These are phyloP conservation scores for Cyaniris semiargus DNA, from an alignment of 2,888 invertebrate genomes.

Conservation along the genomic window DNA sequence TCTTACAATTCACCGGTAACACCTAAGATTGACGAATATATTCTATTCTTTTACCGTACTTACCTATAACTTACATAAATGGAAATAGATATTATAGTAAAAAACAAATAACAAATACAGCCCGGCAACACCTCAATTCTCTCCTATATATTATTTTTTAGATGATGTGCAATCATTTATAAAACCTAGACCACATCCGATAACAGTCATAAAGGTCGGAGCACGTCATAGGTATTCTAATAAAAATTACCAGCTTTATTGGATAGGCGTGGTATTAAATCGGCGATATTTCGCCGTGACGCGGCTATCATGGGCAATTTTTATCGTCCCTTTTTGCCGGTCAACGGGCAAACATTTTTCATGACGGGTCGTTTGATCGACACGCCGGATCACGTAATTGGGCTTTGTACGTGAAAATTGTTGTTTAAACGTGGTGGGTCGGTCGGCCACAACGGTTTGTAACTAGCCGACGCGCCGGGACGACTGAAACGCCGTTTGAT, in stretches of 20 bases:
- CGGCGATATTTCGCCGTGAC: slow-evolving; percentile 42
- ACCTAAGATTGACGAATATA: too few relatives aligned
- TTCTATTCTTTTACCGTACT: too few relatives aligned
- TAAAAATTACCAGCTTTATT: slow-evolving; percentile 39
- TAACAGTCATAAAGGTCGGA: not conserved
- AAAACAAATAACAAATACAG: too few relatives aligned
- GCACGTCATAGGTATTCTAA: slow-evolving; percentile 24
- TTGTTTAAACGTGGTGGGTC: slow-evolving; percentile 44
- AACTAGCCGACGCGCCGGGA: slow-evolving; percentile 27
- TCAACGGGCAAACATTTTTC: slow-evolving; percentile 47
- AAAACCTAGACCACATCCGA: not conserved
- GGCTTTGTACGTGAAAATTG: slow-evolving; percentile 50
- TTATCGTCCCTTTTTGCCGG: slow-evolving; percentile 46
- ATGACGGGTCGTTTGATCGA: slow-evolving; percentile 46
- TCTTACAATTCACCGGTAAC: too few relatives aligned
- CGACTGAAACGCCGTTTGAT: slow-evolving; percentile 7
- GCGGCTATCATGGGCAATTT: slow-evolving; percentile 45
- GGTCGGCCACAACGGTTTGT: slow-evolving; percentile 39
- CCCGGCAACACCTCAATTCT: too few relatives aligned
- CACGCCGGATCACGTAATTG: slow-evolving; percentile 49
- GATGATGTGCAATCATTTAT: not conserved
- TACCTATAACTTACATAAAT: too few relatives aligned
- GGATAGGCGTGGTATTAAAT: slow-evolving; percentile 41
- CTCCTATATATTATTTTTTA: too few relatives aligned
- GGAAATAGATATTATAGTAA: too few relatives aligned